Evolutionary conservation across 1,140 invertebrate species (phyloP).

Genomic region (Macrosteles quadrilineatus): DNA sequence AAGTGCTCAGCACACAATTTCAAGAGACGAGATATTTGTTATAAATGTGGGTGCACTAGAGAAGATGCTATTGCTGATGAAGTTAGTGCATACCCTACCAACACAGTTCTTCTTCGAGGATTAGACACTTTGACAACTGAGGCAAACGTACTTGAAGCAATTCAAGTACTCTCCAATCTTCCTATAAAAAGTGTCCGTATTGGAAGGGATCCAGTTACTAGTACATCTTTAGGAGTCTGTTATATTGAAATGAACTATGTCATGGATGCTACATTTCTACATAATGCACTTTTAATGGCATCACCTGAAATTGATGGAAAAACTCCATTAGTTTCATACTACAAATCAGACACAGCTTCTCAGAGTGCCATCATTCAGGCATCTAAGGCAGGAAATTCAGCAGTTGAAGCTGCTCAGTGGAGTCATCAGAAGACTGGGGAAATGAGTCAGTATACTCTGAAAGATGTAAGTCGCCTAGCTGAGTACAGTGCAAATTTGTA

Average conservation of each 20-base stretch:
- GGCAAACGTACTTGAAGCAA: slow-evolving; percentile 73
- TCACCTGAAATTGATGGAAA: slow-evolving; percentile 67
- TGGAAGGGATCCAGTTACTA: slow-evolving; percentile 76
- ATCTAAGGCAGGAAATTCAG: slow-evolving; percentile 51
- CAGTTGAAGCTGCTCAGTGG: slow-evolving; percentile 53
- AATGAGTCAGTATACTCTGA: slow-evolving; percentile 57
- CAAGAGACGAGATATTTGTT: slow-evolving; percentile 84
- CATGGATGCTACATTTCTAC: slow-evolving; percentile 77
- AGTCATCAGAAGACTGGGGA: slow-evolving; percentile 45
- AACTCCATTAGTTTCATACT: slow-evolving; percentile 60
- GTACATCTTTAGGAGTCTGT: slow-evolving; percentile 78
- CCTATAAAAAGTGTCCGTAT: slow-evolving; percentile 78
- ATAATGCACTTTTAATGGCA: slow-evolving; percentile 65
- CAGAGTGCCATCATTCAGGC: slow-evolving; percentile 38
- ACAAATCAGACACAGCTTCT: slow-evolving; percentile 56
- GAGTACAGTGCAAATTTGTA: slow-evolving; percentile 78
- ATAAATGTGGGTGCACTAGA: slow-evolving; percentile 82
- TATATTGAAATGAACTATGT: slow-evolving; percentile 83
- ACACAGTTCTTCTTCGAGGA: slow-evolving; percentile 86
- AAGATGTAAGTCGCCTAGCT: slow-evolving; percentile 71
- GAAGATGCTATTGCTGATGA: slow-evolving; percentile 75
- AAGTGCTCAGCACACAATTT: slow-evolving; percentile 94
- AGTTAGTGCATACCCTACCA: slow-evolving; percentile 84
- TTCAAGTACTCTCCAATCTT: slow-evolving; percentile 62
- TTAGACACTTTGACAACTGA: slow-evolving; percentile 84